phyloP scores from a whole-genome alignment of 64 coral and sea anemone genomes.

The Actinia tenebrosa region DNA sequence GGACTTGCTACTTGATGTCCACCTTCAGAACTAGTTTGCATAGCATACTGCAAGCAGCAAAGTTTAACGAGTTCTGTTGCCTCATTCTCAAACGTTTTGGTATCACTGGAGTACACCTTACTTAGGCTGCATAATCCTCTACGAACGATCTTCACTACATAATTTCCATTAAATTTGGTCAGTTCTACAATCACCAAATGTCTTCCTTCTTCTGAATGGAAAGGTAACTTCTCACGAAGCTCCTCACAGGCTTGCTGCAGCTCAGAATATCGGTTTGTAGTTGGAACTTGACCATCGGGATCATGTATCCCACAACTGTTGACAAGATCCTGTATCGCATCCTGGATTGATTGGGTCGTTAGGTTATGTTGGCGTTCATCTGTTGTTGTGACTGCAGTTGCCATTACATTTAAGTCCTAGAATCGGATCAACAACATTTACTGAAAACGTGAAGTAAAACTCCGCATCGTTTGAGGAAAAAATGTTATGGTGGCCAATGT shows the following conservation, averaged over 20 bases:
- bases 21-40: neutral
- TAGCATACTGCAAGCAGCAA: neutral
- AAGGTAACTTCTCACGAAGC: neutral
- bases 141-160: slow-evolving; percentile 3
- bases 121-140: neutral
- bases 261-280: neutral
- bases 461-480: too few relatives aligned
- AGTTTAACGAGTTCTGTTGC: neutral
- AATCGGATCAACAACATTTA: too few relatives aligned
- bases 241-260: neutral
- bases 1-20: neutral
- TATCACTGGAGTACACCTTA: neutral
- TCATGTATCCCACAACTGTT: neutral
- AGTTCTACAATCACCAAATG: neutral
- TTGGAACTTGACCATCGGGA: neutral
- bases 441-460: too few relatives aligned
- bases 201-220: neutral
- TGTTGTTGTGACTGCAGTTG: neutral
- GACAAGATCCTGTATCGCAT: neutral
- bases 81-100: slow-evolving; percentile 8
- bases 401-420: neutral
- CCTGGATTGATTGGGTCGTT: neutral
- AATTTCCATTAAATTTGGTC: neutral
- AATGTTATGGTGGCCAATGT: too few relatives aligned
- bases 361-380: neutral